These are phyloP conservation scores for Panurus biarmicus DNA, from an alignment of 2,113 vertebrate genomes.

Conservation along the genomic window DNA sequence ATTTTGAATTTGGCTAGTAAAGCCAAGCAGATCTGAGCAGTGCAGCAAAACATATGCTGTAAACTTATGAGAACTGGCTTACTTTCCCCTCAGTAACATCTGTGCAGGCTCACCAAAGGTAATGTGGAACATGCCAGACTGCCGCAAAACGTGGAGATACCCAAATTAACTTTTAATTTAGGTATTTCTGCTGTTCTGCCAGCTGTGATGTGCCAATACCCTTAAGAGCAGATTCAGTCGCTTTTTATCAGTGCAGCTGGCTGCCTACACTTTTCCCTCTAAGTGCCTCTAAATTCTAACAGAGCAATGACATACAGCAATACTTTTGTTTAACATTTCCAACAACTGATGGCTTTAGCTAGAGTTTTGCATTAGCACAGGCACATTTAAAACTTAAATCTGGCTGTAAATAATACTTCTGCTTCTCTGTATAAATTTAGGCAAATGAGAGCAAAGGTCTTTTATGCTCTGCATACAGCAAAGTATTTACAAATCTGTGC, in stretches of 20 bases:
- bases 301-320: background rate
- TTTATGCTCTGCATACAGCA: background rate
- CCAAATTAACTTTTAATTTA: constrained; percentile 11
- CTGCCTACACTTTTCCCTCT: background rate
- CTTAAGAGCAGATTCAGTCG: background rate
- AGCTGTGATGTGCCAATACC: background rate
- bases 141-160: rapidly evolving
- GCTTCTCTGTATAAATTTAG: background rate
- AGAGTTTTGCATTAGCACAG: background rate
- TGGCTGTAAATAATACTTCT: background rate
- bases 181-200: background rate
- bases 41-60: background rate
- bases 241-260: background rate
- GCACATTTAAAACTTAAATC: background rate
- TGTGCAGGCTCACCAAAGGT: background rate
- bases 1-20: background rate
- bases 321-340: background rate
- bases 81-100: background rate
- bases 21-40: background rate
- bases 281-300: background rate
- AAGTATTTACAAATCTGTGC: background rate
- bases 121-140: background rate
- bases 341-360: background rate
- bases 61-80: background rate
- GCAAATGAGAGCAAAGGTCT: background rate